Conservation (phyloP, 2,888 invertebrate species). For the Drosophila dives region DNA sequence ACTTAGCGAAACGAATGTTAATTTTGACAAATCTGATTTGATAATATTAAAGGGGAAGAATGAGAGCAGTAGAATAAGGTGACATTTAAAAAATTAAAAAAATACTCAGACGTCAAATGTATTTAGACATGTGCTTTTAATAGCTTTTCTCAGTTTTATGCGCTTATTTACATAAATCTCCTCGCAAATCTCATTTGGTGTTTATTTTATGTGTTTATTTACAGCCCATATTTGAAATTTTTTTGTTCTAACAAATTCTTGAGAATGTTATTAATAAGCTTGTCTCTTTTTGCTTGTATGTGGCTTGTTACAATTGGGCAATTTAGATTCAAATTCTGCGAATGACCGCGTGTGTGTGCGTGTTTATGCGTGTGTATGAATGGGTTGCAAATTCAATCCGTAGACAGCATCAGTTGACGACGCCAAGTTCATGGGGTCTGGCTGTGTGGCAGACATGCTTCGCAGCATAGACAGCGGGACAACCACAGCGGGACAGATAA, state of each 20-base stretch:
- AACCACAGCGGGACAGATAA: constrained; percentile 14
- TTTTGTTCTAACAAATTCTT: not conserved
- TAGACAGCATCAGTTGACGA: constrained; percentile 3
- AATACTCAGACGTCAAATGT: not conserved
- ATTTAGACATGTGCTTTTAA: not conserved
- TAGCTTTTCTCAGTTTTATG: not conserved
- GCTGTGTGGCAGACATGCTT: constrained; percentile 42
- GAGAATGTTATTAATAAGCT: not conserved
- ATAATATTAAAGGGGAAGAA: not conserved
- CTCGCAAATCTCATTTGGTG: not conserved
- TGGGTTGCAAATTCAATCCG: constrained; percentile 40
- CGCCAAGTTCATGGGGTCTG: constrained; percentile 13
- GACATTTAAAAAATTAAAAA: not conserved
- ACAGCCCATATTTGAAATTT: not conserved
- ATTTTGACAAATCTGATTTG: not conserved
- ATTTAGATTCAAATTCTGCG: not conserved
- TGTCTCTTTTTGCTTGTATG: not conserved
- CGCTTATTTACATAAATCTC: not conserved
- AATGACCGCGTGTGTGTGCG: not conserved
- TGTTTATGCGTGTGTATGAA: constrained; percentile 17
- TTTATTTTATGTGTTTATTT: not conserved
- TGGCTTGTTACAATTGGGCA: not conserved
- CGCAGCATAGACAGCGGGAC: constrained; percentile 33
- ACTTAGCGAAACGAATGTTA: not conserved
- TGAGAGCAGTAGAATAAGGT: too few species aligned